Evolutionary conservation across 2,797 vertebrate species (phyloP).

Genomic region (Dendrocincla fuliginosa): DNA sequence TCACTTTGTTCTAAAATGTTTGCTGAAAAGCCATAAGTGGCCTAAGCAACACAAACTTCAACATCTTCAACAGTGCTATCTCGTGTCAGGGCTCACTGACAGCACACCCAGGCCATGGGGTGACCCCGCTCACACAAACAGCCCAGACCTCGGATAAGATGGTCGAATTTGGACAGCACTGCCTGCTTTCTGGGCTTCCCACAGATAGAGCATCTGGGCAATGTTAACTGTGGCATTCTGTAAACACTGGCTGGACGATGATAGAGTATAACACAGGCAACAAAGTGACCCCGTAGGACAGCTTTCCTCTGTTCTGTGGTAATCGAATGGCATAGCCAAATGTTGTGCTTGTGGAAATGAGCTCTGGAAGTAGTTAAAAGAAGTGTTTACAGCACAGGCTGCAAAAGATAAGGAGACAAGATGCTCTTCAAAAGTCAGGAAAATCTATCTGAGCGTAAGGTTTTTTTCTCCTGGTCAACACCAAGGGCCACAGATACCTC

Average conservation of each 20-base stretch:
- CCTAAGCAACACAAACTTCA: background rate
- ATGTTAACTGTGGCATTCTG: constrained; percentile 44
- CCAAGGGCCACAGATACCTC: background rate
- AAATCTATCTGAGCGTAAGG: background rate
- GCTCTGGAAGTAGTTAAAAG: constrained; percentile 61
- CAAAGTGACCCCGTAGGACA: background rate
- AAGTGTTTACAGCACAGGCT: constrained; percentile 58
- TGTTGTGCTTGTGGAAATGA: constrained; percentile 46
- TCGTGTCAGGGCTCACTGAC: constrained; percentile 17
- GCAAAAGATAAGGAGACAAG: constrained; percentile 61
- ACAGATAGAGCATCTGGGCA: constrained; percentile 69
- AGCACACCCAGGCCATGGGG: background rate
- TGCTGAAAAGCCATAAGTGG: background rate
- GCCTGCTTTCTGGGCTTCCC: constrained; percentile 35
- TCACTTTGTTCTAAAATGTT: background rate
- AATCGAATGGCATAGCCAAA: constrained; percentile 20
- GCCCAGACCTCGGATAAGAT: background rate
- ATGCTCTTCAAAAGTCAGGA: constrained; percentile 36
- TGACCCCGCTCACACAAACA: background rate
- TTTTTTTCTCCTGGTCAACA: background rate
- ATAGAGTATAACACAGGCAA: background rate
- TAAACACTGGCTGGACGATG: background rate
- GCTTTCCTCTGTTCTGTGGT: background rate
- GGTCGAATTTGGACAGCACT: background rate
- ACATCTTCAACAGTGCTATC: constrained; percentile 12